phyloP scores from a whole-genome alignment of 1,140 invertebrate genomes.

The Idris sp. region DNA sequence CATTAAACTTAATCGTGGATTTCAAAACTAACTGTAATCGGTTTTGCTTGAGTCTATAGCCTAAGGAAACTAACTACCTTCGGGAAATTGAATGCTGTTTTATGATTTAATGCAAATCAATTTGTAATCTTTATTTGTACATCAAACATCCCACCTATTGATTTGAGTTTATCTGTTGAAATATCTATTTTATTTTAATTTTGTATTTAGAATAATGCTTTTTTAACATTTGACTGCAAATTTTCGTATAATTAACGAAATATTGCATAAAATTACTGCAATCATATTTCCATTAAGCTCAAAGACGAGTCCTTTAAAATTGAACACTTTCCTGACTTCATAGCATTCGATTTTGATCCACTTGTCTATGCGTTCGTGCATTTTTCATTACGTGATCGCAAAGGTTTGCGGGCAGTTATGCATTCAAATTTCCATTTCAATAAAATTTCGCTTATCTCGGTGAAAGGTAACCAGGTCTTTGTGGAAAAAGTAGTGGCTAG shows the following conservation, averaged over 20 bases:
- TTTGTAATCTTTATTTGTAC: too few relatives aligned
- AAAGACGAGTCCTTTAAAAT: slow-evolving; percentile 8
- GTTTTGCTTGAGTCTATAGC: background rate
- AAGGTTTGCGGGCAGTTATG: slow-evolving; percentile 51
- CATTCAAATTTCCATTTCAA: slow-evolving; percentile 57
- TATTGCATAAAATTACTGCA: too few relatives aligned
- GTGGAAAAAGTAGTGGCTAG: slow-evolving; percentile 36
- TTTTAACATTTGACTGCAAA: too few relatives aligned
- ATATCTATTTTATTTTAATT: background rate
- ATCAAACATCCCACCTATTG: too few relatives aligned
- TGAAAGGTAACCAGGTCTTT: slow-evolving; percentile 49
- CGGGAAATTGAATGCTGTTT: too few relatives aligned
- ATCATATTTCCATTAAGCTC: slow-evolving; percentile 10
- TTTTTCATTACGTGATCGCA: slow-evolving; percentile 50
- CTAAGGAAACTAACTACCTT: background rate
- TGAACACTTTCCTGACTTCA: too few relatives aligned
- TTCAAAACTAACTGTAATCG: slow-evolving; percentile 3
- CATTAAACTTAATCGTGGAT: slow-evolving; percentile 24
- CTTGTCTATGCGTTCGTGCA: slow-evolving; percentile 43
- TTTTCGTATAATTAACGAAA: too few relatives aligned
- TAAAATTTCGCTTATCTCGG: slow-evolving; percentile 53
- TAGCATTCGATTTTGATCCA: slow-evolving; percentile 44
- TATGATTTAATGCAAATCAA: too few relatives aligned
- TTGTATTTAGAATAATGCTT: too few relatives aligned
- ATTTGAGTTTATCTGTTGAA: too few relatives aligned